Evolutionary conservation across 2,797 vertebrate genomes (phyloP).

Genomic region (Hydrophis major): DNA sequence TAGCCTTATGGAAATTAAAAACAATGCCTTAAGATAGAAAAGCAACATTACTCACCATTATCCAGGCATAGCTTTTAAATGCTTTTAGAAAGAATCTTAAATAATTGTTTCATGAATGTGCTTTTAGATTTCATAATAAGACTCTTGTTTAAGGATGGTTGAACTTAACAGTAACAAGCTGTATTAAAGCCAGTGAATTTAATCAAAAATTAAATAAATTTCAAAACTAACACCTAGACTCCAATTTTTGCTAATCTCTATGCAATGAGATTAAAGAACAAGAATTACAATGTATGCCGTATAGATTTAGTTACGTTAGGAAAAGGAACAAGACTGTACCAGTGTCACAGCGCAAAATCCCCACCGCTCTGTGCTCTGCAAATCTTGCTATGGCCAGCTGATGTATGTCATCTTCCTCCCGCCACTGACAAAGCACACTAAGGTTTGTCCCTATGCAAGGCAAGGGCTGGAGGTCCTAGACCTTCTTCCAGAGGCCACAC

Average conservation of each 20-base stretch:
- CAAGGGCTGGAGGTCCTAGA: neutral
- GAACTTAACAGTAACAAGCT: neutral
- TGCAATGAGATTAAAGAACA: neutral
- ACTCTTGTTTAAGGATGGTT: neutral
- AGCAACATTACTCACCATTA: neutral
- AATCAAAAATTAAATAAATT: neutral
- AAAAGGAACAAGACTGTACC: neutral
- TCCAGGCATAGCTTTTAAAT: neutral
- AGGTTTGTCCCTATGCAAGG: neutral
- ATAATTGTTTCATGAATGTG: neutral
- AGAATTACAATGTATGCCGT: neutral
- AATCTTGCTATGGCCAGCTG: neutral
- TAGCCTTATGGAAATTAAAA: neutral
- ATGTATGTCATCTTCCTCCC: neutral
- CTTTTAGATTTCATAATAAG: neutral
- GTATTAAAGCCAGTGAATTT: neutral
- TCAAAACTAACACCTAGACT: neutral
- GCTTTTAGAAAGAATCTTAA: neutral
- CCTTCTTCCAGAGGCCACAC: neutral
- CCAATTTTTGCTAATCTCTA: neutral
- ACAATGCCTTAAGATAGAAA: neutral
- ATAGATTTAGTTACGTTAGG: neutral
- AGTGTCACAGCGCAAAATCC: neutral
- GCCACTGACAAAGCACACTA: neutral
- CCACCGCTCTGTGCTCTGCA: neutral